phyloP scores from a whole-genome alignment of 2,113 vertebrate genomes.

The Otis tarda region DNA sequence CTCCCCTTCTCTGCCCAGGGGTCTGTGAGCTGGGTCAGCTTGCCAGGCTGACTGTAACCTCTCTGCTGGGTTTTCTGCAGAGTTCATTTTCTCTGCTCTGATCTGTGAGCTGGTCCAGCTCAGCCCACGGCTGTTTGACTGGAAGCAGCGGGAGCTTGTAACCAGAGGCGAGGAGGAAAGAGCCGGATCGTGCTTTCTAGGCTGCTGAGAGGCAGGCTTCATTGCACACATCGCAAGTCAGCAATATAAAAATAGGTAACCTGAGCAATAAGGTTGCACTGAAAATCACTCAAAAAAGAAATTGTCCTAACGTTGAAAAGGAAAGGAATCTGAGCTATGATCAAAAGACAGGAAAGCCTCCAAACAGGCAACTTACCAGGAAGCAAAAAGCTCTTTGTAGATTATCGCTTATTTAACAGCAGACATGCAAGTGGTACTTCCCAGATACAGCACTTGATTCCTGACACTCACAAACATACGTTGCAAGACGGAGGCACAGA shows the following conservation, averaged over 20 bases:
- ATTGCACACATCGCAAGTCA: neutral
- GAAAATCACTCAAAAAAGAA: neutral
- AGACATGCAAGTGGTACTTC: neutral
- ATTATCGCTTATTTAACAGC: neutral
- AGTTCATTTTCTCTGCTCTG: neutral
- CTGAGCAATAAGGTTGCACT: neutral
- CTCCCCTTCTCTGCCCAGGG: neutral
- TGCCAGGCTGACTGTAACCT: neutral
- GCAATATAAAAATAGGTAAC: neutral
- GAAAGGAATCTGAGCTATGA: neutral
- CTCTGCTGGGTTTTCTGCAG: neutral
- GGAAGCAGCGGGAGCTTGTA: neutral
- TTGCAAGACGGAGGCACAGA: neutral
- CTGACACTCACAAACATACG: neutral
- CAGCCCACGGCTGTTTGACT: neutral
- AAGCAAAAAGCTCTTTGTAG: neutral
- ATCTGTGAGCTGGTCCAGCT: neutral
- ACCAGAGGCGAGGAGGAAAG: neutral
- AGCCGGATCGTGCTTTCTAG: neutral
- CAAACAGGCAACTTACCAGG: neutral
- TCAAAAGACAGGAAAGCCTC: neutral
- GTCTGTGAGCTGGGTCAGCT: neutral
- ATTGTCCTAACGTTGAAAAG: neutral
- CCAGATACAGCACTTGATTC: neutral
- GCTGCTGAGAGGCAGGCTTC: rapidly evolving